Conservation (phyloP, 2,888 invertebrate genomes). For the Melanargia galathea region DNA sequence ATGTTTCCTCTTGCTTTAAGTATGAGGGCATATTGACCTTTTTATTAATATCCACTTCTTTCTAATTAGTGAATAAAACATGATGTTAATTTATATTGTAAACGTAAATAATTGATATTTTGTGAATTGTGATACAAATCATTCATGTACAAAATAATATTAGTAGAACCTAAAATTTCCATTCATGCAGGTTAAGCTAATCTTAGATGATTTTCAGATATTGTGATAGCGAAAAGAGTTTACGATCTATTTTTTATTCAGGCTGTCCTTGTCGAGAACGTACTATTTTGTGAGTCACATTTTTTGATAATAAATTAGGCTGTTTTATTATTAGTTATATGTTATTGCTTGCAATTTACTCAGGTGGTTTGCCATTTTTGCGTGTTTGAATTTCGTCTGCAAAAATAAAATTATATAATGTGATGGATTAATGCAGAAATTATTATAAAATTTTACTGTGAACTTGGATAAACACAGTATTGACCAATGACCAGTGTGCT, state of each 20-base stretch:
- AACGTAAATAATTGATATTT: background rate
- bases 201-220: background rate
- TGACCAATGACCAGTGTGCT: too few relatives aligned
- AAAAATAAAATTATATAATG: background rate
- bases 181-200: background rate
- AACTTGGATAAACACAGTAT: too few relatives aligned
- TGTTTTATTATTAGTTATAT: background rate
- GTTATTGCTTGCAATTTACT: background rate
- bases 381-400: background rate
- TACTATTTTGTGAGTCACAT: background rate
- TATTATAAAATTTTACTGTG: too few relatives aligned
- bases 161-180: background rate
- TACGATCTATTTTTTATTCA: background rate
- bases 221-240: background rate
- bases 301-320: background rate
- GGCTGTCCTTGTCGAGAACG: slow-evolving; percentile 1
- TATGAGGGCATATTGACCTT: background rate
- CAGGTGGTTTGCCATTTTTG: background rate
- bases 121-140: background rate
- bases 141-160: background rate
- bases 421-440: background rate
- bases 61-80: background rate
- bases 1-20: background rate
- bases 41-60: background rate
- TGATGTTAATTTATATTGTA: background rate